Evolutionary conservation across 1,140 invertebrate species (phyloP), one percentile per base, ranked within the genome.

Genomic region (Halictus rubicundus): DNA sequence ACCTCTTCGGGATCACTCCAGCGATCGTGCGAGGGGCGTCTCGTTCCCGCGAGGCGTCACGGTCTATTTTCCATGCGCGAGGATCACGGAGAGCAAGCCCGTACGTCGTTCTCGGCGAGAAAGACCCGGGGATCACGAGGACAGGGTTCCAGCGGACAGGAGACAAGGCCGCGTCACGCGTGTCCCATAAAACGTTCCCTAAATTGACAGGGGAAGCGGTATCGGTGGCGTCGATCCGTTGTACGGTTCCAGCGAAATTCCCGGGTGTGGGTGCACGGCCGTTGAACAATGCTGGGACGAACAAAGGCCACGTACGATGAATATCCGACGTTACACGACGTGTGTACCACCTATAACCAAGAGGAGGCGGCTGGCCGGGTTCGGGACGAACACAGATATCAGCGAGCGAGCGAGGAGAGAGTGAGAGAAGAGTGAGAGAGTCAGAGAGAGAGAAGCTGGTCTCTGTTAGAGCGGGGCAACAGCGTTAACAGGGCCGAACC

Each of bases 381-480:
- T 63, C 49, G 19, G 52, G 57, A 75, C 65, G 77, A 78, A 87
- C 84, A 88, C 84, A 88, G 87, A 86, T 88, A 88, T 88, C 86
- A 88, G 74, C 25, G n/a, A 32, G 32, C 32, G 32, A 32, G 32
- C 32, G 5, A 32, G 32, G 32, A 32, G 32, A 32, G 32, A 4
- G 32, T 4, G 32, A 32, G 32, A 32, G 32, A 32, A n/a, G n/a
- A n/a, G n/a, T n/a, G n/a, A n/a, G n/a, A n/a, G n/a, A n/a, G n/a
- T n/a, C n/a, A n/a, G 32, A 32, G 32, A 32, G 32, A 32, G 32
- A 32, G 32, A 5, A 32, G 32, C 32, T 2, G 32, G 32, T 32
- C 2, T 32, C 32, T 32, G 1, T 2, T 32, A 32, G 32, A 32
- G 46, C 57, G 21, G 60, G 54, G 14, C n/a, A 14, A 32, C 32